Conservation (phyloP, 2,888 invertebrate species). For the Corbicula japonica region DNA sequence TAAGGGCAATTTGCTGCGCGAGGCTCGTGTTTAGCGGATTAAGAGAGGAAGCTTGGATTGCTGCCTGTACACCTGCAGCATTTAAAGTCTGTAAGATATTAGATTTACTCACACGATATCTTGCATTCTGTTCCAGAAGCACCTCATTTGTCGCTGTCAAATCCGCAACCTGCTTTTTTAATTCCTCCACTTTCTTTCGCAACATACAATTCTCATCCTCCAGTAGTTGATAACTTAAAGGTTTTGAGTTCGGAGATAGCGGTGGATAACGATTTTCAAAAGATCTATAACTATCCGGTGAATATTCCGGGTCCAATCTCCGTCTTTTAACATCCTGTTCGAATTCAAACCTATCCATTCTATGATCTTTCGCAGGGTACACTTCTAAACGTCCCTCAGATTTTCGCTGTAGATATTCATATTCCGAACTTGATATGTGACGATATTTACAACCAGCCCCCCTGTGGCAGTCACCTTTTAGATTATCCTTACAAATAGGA, state of each 20-base stretch:
- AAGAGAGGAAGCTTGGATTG: conserved; percentile 67
- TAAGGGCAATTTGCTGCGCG: conserved; percentile 85
- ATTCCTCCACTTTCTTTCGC: conserved; percentile 90
- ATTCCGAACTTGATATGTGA: conserved; percentile 83
- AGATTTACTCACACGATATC: conserved; percentile 88
- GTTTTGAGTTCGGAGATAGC: conserved; percentile 67
- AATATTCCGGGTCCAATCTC: conserved; percentile 73
- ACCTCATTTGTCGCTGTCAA: conserved; percentile 93
- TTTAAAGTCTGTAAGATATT: conserved; percentile 76
- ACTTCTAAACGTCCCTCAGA: conserved; percentile 64
- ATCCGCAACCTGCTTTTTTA: conserved; percentile 91
- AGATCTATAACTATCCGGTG: conserved; percentile 64
- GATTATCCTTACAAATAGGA: conserved; percentile 89
- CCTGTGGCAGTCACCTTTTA: conserved; percentile 89
- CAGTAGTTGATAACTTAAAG: conserved; percentile 81
- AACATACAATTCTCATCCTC: conserved; percentile 91
- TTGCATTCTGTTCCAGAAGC: conserved; percentile 92
- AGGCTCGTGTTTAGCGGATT: conserved; percentile 82
- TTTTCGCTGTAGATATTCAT: conserved; percentile 72
- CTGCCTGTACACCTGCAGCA: conserved; percentile 70
- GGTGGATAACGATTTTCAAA: conserved; percentile 71
- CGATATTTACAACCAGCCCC: conserved; percentile 88
- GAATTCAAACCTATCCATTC: conserved; percentile 72
- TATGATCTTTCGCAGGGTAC: conserved; percentile 51
- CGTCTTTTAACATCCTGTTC: conserved; percentile 73